Base-by-base conservation (phyloP, 2,888 invertebrate genomes). In the Cosmopolites sordidus region DNA sequence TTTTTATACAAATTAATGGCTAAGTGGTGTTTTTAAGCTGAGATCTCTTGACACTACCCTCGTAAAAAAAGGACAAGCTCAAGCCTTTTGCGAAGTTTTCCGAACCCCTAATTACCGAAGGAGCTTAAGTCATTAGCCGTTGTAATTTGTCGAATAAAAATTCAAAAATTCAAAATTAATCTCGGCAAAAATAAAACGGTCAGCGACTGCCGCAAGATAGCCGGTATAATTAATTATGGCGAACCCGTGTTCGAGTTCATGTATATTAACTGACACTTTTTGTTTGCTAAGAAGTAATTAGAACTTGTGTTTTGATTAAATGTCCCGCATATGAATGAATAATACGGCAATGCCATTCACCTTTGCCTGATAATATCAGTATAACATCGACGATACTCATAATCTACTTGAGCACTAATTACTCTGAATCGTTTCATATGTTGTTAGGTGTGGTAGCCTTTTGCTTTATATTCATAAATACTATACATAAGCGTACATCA, bases 371-470 rank as follows among this genome's bases (percentile, higher is more conserved):
- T 65, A 62, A 61, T 61, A 64, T 65, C 63, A 58, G 59, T 58
- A 56, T 60, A n/a, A 53, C 57, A 57, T 58, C 50, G 54, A 57
- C 58, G 56, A 56, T 63, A 63, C 56, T 62, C 59, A 59, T 60
- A 49, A 44, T 61, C 58, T 60, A 58, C 58, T 62, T 59, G 60
- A 47, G 45, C 58, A 61, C 62, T 65, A 64, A 65, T 65, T 65
- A 62, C 60, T 48, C 58, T 59, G 61, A 64, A 65, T 64, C 61
- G 63, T 61, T 61, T 63, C 61, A 64, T 58, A 55, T 59, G 62
- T 56, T 22, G 59, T 60, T 56, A 65, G 63, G 62, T 60, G 63
- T 61, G 61, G 61, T 52, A 60, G 56, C 53, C 56, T 51, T 58
- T 58, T 62, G 62, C 61, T 59, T 56, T 56, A 59, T 56, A 57